Evolutionary conservation across 2,888 invertebrate species (phyloP).

Genomic region (Chloroclysta siterata): DNA sequence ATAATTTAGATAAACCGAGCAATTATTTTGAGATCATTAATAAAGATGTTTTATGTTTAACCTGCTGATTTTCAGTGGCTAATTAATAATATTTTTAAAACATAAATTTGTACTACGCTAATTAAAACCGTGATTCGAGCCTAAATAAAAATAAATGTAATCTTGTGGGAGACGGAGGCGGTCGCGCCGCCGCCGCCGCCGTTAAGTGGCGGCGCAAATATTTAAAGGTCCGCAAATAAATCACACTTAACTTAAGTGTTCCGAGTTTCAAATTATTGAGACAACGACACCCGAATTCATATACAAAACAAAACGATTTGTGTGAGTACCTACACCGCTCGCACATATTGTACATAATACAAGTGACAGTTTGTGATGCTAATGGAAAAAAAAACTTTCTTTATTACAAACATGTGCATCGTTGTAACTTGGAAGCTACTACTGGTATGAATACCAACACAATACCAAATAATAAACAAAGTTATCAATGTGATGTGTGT

Average conservation of each 20-base stretch:
- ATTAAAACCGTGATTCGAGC: not conserved
- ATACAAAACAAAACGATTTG: no score
- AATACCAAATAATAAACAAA: no score
- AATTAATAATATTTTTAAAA: not conserved
- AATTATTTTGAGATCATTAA: not conserved
- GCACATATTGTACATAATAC: no score
- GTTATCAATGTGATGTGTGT: no score
- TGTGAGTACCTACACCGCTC: no score
- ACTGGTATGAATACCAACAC: no score
- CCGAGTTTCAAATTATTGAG: slow-evolving; percentile 15
- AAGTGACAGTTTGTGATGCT: no score
- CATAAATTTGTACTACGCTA: not conserved
- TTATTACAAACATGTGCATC: no score
- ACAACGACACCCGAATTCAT: not conserved
- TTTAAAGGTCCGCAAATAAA: slow-evolving; percentile 24
- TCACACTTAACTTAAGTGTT: slow-evolving; percentile 17
- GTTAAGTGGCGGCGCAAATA: slow-evolving; percentile 20
- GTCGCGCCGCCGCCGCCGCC: not conserved
- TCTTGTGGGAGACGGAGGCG: not conserved
- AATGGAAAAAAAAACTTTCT: no score
- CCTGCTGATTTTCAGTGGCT: not conserved
- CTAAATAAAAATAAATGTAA: not conserved
- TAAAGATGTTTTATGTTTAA: not conserved
- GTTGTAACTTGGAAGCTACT: no score
- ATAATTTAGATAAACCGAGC: no score